Conservation (phyloP, 2,797 vertebrate genomes). For the Schizopygopsis pylzovi region DNA sequence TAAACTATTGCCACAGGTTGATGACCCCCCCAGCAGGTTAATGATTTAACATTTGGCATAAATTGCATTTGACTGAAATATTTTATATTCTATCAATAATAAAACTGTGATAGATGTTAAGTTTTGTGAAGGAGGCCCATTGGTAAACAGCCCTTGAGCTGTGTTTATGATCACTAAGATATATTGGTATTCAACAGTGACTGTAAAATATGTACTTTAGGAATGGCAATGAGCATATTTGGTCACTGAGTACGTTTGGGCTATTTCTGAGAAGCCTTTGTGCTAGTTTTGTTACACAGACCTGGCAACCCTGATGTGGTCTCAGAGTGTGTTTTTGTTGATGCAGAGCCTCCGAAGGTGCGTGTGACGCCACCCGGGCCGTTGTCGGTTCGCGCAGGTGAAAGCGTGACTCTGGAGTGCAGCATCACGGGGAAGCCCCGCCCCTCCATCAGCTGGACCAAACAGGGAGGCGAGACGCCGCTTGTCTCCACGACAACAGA, state of each 20-base stretch:
- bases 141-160: too few species aligned
- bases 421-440: conserved; percentile 82
- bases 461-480: conserved; percentile 75
- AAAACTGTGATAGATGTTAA: too few species aligned
- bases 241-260: neutral
- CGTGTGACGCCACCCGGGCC: conserved; percentile 83
- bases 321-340: neutral
- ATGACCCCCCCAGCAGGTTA: too few species aligned
- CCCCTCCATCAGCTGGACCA: conserved; percentile 85
- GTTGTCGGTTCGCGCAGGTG: conserved; percentile 80
- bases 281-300: neutral
- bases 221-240: neutral
- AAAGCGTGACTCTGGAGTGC: conserved; percentile 84
- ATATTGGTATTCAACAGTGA: neutral
- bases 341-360: conserved; percentile 84
- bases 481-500: conserved; percentile 77
- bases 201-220: neutral
- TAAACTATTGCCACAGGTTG: too few species aligned
- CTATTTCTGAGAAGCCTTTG: too few species aligned
- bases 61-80: too few species aligned
- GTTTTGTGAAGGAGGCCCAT: too few species aligned
- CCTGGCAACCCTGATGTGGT: neutral
- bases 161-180: too few species aligned
- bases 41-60: too few species aligned
- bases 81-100: too few species aligned